A percentile compares a stretch with the other conserved stretches of the same genome.
Conservation (phyloP, 2,113 vertebrate species). For the Hypocryptadius cinnamomeus region DNA sequence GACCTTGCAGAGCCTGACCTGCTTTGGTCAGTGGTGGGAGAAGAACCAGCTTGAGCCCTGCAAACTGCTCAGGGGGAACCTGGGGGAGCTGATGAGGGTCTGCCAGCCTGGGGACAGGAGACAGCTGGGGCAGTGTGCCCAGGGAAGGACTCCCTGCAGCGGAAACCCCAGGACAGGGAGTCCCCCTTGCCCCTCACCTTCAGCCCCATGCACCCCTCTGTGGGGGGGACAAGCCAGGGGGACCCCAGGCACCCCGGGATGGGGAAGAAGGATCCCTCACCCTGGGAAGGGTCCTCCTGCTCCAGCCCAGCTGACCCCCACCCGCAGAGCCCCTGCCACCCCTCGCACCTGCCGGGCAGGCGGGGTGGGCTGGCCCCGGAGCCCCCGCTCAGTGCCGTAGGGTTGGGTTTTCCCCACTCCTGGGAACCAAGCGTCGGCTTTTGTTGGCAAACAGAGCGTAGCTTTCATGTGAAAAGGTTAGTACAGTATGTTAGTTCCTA, state of each 20-base stretch:
- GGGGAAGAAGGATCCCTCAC: neutral
- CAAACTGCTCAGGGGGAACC: neutral
- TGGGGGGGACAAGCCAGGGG: no score
- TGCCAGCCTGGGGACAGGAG: neutral
- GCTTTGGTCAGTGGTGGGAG: neutral
- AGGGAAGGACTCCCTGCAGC: neutral
- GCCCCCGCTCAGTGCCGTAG: neutral
- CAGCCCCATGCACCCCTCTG: neutral
- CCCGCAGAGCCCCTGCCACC: neutral
- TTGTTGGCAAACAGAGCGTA: slow-evolving; percentile 22
- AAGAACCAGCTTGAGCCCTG: neutral
- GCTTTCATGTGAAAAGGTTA: slow-evolving; percentile 50
- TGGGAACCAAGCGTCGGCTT: slow-evolving; percentile 37
- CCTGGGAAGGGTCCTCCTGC: neutral
- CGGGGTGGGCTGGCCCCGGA: neutral
- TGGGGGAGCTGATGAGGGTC: neutral
- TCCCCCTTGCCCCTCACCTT: neutral
- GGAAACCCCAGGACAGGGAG: neutral
- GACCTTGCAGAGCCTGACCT: rapidly evolving
- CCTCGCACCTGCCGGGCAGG: rapidly evolving
- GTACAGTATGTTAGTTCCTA: slow-evolving; percentile 45
- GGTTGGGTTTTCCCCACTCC: neutral
- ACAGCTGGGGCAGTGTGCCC: neutral
- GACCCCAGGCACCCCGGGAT: rapidly evolving
- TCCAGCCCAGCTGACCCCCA: neutral